These are phyloP conservation scores for Tryphoninae sp. DNA, from an alignment of 2,888 invertebrate species.

Conservation along the genomic window DNA sequence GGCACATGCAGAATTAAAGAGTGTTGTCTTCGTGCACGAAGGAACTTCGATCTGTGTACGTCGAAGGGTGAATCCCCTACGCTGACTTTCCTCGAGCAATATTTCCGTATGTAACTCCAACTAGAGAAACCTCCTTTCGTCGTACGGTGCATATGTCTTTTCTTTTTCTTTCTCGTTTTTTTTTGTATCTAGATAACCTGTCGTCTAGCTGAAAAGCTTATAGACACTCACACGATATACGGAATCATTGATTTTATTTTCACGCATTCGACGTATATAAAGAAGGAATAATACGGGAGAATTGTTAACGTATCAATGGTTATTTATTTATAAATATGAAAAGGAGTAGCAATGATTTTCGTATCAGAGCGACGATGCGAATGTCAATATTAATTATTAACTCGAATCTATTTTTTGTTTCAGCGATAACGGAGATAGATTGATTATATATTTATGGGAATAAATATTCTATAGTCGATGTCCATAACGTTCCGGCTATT, in stretches of 20 bases:
- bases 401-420: not conserved
- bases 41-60: conserved; percentile 30
- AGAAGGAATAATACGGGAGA: too few relatives aligned
- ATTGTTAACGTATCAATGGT: too few relatives aligned
- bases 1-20: conserved; percentile 38
- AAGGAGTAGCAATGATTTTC: too few relatives aligned
- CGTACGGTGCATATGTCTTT: not conserved
- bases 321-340: too few relatives aligned
- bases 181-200: not conserved
- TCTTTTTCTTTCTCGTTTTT: not conserved
- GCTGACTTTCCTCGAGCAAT: not conserved
- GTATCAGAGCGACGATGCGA: too few relatives aligned
- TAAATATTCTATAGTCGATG: not conserved
- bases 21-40: conserved; percentile 22
- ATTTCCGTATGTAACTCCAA: not conserved
- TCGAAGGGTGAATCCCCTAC: conserved; percentile 31
- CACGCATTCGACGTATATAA: not conserved
- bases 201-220: not conserved
- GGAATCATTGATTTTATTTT: conserved; percentile 9
- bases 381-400: too few relatives aligned
- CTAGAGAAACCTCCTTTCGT: not conserved
- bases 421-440: not conserved
- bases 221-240: not conserved
- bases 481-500: not conserved
- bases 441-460: not conserved